phyloP scores from a whole-genome alignment of 2,113 vertebrate genomes.

The Cygnus atratus region DNA sequence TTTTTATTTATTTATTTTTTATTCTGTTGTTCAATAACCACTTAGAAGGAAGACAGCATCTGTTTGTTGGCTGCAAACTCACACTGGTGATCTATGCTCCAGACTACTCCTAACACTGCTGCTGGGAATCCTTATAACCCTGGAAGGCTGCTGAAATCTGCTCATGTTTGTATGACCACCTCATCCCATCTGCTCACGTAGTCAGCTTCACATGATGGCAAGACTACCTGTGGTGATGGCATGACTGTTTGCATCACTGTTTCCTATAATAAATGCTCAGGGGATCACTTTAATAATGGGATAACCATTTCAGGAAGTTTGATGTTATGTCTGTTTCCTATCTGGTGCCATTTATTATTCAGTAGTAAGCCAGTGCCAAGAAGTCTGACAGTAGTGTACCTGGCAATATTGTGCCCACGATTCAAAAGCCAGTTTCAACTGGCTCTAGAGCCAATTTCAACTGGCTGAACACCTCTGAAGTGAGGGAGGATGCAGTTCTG shows the following conservation, averaged over 20 bases:
- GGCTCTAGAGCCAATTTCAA: not conserved
- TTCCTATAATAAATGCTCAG: not conserved
- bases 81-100: not conserved
- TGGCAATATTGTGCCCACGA: rapidly evolving
- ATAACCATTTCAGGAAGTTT: not conserved
- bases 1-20: rapidly evolving
- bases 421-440: not conserved
- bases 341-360: not conserved
- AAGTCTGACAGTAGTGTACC: not conserved
- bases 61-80: not conserved
- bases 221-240: not conserved
- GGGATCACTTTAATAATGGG: not conserved
- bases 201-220: rapidly evolving
- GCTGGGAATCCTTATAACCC: not conserved
- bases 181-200: not conserved
- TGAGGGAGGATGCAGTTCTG: not conserved
- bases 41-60: not conserved
- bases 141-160: not conserved
- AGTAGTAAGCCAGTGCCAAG: not conserved
- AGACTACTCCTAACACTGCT: not conserved
- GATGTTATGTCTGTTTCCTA: not conserved
- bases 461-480: not conserved
- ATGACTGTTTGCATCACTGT: not conserved
- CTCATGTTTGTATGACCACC: not conserved
- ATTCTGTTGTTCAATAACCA: not conserved